These are phyloP conservation scores for Cairina moschata DNA, from an alignment of 2,113 vertebrate genomes.

Conservation along the genomic window DNA sequence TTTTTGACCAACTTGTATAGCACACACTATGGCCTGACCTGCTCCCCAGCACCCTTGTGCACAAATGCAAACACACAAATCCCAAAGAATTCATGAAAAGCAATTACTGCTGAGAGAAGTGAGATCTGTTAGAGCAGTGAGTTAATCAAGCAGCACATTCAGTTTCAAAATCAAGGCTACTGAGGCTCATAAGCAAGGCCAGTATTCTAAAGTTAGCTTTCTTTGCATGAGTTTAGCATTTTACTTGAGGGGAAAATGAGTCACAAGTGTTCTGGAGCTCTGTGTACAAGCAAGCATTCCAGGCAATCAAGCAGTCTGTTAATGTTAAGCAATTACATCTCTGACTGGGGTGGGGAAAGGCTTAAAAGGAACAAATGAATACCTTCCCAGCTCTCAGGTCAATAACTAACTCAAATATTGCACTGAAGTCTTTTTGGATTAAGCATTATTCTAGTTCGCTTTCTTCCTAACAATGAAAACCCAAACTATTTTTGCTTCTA, in stretches of 20 bases:
- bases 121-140: conserved; percentile 17
- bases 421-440: not conserved
- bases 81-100: not conserved
- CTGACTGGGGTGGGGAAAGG: not conserved
- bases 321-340: not conserved
- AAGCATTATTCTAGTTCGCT: not conserved
- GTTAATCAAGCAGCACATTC: conserved; percentile 46
- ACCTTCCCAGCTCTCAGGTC: not conserved
- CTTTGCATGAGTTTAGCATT: conserved; percentile 7
- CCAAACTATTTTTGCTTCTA: not conserved
- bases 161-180: conserved; percentile 19
- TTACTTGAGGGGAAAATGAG: conserved; percentile 38
- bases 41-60: not conserved
- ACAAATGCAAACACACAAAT: not conserved
- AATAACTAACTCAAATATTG: not conserved
- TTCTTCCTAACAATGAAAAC: not conserved
- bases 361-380: not conserved
- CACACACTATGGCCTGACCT: not conserved
- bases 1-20: not conserved
- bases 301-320: not conserved
- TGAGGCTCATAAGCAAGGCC: conserved; percentile 13
- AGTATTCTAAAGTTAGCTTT: conserved; percentile 29
- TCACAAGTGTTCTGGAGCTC: conserved; percentile 10
- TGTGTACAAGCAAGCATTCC: not conserved
- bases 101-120: not conserved